phyloP scores from a whole-genome alignment of 2,797 vertebrate species.

The Echeneis naucrates region DNA sequence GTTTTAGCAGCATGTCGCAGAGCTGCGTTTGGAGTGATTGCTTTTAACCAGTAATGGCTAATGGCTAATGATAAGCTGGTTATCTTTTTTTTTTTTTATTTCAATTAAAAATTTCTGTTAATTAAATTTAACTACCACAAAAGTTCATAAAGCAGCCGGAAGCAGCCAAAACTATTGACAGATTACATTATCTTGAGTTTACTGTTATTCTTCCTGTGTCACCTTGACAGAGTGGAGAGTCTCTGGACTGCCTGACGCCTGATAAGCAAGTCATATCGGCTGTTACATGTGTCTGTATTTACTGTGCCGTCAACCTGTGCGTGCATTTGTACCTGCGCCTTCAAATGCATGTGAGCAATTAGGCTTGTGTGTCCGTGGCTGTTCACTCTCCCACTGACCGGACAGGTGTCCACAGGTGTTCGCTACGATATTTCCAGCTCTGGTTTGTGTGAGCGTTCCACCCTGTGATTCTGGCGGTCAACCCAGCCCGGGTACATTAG shows the following conservation, averaged over 20 bases:
- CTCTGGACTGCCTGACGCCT: slow-evolving; percentile 40
- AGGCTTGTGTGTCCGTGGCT: slow-evolving; percentile 34
- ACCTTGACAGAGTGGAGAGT: slow-evolving; percentile 29
- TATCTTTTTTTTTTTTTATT: background rate
- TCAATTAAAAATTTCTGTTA: too few relatives aligned
- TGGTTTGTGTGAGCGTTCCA: slow-evolving; percentile 48
- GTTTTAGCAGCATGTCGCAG: background rate
- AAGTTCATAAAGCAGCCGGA: too few relatives aligned
- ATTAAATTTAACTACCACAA: too few relatives aligned
- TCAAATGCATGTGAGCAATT: slow-evolving; percentile 26
- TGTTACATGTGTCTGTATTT: slow-evolving; percentile 37
- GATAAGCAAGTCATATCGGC: slow-evolving; percentile 47
- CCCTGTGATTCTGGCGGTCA: slow-evolving; percentile 48
- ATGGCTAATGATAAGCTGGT: too few relatives aligned
- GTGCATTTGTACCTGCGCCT: slow-evolving; percentile 13
- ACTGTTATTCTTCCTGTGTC: slow-evolving; percentile 11
- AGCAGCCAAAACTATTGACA: too few relatives aligned
- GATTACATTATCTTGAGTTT: background rate
- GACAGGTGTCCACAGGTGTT: slow-evolving; percentile 54
- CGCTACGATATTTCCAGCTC: slow-evolving; percentile 59
- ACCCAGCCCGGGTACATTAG: too few relatives aligned
- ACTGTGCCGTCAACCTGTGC: slow-evolving; percentile 19
- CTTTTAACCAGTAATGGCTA: background rate
- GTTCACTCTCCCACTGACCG: slow-evolving; percentile 43
- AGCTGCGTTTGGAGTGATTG: background rate